Evolutionary conservation across 2,113 vertebrate genomes (phyloP).

Genomic region (Onychostoma macrolepis): DNA sequence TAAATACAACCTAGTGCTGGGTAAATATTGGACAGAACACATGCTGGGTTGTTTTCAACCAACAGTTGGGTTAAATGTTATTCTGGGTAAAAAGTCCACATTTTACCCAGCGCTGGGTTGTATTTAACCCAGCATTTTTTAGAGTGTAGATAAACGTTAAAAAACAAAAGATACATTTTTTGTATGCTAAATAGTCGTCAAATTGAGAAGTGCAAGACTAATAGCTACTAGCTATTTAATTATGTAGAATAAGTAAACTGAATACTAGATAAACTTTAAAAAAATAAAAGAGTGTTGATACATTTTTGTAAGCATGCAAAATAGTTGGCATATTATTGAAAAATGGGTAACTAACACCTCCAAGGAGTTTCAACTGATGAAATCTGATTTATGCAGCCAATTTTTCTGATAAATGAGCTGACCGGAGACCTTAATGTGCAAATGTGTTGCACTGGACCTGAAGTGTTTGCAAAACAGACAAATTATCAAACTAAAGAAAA

Average conservation of each 20-base stretch:
- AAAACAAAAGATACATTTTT: background rate
- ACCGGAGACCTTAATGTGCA: conserved; percentile 2
- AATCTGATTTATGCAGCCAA: background rate
- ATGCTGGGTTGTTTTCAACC: no score
- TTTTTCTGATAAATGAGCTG: conserved; percentile 1
- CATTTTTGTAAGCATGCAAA: conserved; percentile 5
- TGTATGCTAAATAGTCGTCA: no score
- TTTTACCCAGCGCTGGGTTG: no score
- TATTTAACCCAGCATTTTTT: no score
- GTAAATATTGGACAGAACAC: no score
- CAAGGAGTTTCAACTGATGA: background rate
- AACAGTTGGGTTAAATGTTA: no score
- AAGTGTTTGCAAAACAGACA: conserved; percentile 29
- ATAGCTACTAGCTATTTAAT: no score
- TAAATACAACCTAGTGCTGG: no score
- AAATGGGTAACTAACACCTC: background rate
- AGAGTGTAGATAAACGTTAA: background rate
- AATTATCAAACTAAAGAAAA: background rate
- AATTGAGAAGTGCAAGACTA: no score
- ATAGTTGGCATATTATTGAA: background rate
- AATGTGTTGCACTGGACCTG: background rate
- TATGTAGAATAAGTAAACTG: background rate
- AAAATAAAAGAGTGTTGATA: background rate
- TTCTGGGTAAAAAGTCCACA: no score
- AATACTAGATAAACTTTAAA: background rate